A percentile compares a stretch with the other conserved stretches of the same genome.
These are phyloP conservation scores for Atrichornis clamosus DNA, from an alignment of 2,113 vertebrate species.

Conservation along the genomic window DNA sequence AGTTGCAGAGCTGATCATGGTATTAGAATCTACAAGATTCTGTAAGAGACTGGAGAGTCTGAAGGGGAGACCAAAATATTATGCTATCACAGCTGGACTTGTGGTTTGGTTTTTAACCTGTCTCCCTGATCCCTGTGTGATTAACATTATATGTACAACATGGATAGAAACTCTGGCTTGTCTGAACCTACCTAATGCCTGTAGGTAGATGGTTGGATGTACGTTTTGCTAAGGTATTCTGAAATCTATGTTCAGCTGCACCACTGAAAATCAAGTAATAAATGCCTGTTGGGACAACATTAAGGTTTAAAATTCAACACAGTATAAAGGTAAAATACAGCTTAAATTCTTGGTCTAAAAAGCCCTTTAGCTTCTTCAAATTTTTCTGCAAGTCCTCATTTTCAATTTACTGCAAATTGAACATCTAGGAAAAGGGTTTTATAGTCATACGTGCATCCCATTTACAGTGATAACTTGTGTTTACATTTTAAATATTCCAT, in stretches of 20 bases:
- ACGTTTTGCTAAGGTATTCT: background rate
- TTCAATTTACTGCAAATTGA: constrained; percentile 36
- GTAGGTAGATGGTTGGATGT: background rate
- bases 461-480: background rate
- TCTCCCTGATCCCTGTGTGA: background rate
- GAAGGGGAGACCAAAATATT: background rate
- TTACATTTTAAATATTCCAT: background rate
- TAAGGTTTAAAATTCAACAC: constrained; percentile 15
- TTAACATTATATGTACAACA: background rate
- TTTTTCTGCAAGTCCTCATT: background rate
- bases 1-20: background rate
- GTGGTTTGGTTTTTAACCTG: background rate
- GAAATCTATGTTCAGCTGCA: background rate
- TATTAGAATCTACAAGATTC: background rate
- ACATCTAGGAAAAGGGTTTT: background rate
- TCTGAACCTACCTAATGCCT: background rate
- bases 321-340: background rate
- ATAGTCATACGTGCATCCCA: background rate
- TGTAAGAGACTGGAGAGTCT: background rate
- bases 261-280: background rate
- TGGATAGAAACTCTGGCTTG: background rate
- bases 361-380: background rate
- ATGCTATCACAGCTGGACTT: background rate
- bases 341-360: background rate
- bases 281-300: background rate